Evolutionary conservation across 2,888 invertebrate genomes (phyloP), one percentile per base, ranked within the genome.

Genomic region (Aromia moschata): DNA sequence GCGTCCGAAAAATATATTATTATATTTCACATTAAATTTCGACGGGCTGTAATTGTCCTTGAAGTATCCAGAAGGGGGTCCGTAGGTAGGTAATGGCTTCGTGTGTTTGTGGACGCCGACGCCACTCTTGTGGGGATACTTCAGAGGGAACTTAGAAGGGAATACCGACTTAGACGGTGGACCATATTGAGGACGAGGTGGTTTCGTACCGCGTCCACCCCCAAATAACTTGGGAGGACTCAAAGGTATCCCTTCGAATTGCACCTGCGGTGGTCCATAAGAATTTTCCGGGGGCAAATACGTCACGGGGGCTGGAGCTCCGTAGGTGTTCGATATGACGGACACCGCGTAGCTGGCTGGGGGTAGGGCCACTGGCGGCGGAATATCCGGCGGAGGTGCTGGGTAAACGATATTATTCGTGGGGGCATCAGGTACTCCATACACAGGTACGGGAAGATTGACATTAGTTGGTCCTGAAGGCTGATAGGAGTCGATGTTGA

Each of bases 371-470:
- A 69, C 72, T 11, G 80, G 78, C 31, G 83, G 81, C 30, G 81
- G 81, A 38, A 81, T 75, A 68, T 74, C 83, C 16, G 83, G 82
- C 2, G 83, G 81, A 25, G 83, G 83, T 44, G 77, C 77, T n/a
- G 82, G 82, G 70, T 82, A 82, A 41, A 81, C 73, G 25, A 80
- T 62, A 55, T 79, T 81, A 64, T 78, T 79, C 2, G 77, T 73
- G 5, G 82, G 80, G 41, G 80, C 76, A 60, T 84, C 83, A 2
- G 87, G 87, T 0, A 84, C 84, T 52, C 87, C 87, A 72, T 87
- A 87, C 0, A 87, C 82, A 12, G 86, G 86, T 1, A 83, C 80
- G 1, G 86, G 86, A 10, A 82, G 77, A 56, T 84, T 84, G 77
- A 81, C 72, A 80, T 84, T 81, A 51, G 75, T 72, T 30, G 72